A percentile compares a stretch with the other conserved stretches of the same genome.
These are phyloP conservation scores for Theristicus caerulescens DNA, from an alignment of 2,113 vertebrate genomes.

Conservation along the genomic window DNA sequence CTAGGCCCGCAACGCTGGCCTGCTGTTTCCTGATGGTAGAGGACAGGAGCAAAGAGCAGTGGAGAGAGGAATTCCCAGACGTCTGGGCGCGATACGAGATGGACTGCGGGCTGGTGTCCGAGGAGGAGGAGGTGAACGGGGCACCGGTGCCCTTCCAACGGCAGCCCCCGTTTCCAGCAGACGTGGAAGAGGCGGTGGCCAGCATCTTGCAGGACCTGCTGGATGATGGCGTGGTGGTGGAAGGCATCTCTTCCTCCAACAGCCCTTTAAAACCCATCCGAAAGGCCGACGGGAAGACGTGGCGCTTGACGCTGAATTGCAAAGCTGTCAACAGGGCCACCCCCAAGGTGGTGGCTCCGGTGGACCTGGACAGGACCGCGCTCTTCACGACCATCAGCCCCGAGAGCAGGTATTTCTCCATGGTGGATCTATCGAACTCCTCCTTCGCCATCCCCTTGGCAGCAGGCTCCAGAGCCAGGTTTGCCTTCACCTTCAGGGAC, in stretches of 20 bases:
- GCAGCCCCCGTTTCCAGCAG: rapidly evolving
- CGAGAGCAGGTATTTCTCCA: neutral
- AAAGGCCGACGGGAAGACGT: rapidly evolving
- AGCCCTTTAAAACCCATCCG: rapidly evolving
- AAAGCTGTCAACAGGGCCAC: neutral
- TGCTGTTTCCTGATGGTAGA: rapidly evolving
- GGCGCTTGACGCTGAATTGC: neutral
- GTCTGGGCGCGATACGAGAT: neutral
- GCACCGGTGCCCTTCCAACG: rapidly evolving
- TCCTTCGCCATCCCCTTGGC: neutral
- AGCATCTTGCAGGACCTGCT: neutral
- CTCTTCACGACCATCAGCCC: neutral
- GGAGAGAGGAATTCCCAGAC: neutral
- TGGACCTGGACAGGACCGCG: rapidly evolving
- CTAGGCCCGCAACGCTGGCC: rapidly evolving
- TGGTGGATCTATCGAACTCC: neutral
- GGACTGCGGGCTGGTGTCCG: neutral
- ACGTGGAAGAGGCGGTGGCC: rapidly evolving
- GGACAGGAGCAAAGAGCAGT: neutral
- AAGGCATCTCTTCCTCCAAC: neutral
- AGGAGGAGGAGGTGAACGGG: neutral
- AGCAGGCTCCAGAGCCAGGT: neutral
- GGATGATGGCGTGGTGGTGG: neutral
- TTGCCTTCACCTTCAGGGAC: neutral
- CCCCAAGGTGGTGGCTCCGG: rapidly evolving